Conservation (phyloP, 1,140 invertebrate genomes). For the Lanistes nyassanus region DNA sequence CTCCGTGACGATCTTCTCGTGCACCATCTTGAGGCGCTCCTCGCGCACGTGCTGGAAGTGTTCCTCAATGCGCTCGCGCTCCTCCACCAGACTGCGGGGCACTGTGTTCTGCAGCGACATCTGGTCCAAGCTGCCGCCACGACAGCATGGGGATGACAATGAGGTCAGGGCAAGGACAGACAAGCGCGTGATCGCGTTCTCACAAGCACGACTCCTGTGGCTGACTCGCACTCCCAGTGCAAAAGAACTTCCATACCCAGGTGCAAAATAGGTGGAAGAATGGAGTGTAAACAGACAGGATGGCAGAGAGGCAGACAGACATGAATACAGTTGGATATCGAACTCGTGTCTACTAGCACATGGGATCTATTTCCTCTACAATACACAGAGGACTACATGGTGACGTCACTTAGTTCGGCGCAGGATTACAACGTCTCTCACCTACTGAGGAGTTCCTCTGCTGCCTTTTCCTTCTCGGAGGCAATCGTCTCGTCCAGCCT, state of each 20-base stretch:
- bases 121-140: slow-evolving; percentile 28
- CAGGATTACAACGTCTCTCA: slow-evolving; percentile 53
- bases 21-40: slow-evolving; percentile 53
- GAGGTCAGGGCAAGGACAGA: too few species aligned
- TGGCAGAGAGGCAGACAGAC: too few species aligned
- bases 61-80: slow-evolving; percentile 58
- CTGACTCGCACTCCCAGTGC: too few species aligned
- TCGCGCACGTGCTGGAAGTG: slow-evolving; percentile 55
- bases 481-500: slow-evolving; percentile 53
- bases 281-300: too few species aligned
- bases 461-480: slow-evolving; percentile 54
- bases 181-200: too few species aligned
- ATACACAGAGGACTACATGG: too few species aligned
- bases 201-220: too few species aligned
- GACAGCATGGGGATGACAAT: background rate
- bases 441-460: slow-evolving; percentile 50
- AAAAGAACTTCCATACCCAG: too few species aligned
- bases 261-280: too few species aligned
- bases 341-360: background rate
- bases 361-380: too few species aligned
- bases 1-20: slow-evolving; percentile 56
- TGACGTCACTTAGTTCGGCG: too few species aligned
- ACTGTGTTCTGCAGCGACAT: slow-evolving; percentile 28
- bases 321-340: background rate
- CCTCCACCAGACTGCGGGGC: slow-evolving; percentile 48